Evolutionary conservation across 2,113 vertebrate genomes (phyloP).

Genomic region (Pycnonotus jocosus): DNA sequence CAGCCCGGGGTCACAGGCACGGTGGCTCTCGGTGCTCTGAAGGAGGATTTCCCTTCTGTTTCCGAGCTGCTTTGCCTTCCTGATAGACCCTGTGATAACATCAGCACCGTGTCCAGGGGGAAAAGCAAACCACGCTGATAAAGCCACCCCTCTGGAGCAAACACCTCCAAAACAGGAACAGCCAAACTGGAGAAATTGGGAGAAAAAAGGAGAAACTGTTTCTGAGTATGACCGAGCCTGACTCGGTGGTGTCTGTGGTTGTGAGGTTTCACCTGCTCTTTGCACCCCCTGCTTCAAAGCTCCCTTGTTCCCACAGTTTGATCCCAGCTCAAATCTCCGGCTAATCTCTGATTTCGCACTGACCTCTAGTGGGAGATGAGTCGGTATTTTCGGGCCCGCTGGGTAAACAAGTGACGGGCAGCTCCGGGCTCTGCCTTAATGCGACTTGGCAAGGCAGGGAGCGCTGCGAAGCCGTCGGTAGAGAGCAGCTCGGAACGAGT

Average conservation of each 20-base stretch:
- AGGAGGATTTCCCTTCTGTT: neutral
- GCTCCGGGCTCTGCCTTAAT: neutral
- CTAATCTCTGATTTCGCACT: constrained; percentile 44
- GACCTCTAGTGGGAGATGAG: constrained; percentile 51
- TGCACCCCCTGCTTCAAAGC: neutral
- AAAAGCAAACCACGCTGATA: accelerated
- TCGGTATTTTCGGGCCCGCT: neutral
- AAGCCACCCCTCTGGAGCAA: neutral
- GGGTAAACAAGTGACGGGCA: neutral
- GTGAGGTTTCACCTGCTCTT: neutral
- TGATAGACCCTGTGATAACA: neutral
- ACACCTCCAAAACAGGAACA: accelerated
- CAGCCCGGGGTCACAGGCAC: accelerated
- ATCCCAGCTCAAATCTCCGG: neutral
- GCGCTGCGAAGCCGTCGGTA: neutral
- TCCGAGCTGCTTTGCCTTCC: neutral
- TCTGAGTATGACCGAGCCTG: accelerated
- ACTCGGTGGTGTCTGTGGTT: accelerated
- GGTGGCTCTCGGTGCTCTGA: accelerated
- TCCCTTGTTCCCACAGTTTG: neutral
- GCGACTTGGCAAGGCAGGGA: constrained; percentile 7
- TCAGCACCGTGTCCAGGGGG: accelerated
- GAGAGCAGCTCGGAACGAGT: neutral
- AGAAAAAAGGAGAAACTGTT: neutral
- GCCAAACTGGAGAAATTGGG: neutral